Conservation (phyloP, 2,888 invertebrate species). For the Tillus elongatus region DNA sequence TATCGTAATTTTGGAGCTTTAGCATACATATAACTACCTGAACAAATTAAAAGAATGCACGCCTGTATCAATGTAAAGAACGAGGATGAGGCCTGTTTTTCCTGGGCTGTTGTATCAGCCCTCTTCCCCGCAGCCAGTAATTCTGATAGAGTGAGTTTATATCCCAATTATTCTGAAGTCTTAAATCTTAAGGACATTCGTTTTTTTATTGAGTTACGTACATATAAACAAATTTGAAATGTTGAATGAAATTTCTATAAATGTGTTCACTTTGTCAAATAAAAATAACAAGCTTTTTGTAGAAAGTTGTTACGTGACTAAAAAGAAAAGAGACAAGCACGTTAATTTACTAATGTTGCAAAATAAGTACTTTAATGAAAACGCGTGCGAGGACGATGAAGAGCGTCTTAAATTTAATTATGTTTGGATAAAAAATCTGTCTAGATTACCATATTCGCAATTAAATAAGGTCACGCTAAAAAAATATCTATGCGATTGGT, state of each 20-base stretch:
- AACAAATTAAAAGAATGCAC: slow-evolving; percentile 15
- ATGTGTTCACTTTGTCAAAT: slow-evolving; percentile 11
- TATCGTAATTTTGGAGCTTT: slow-evolving; percentile 12
- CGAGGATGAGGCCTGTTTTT: slow-evolving; percentile 21
- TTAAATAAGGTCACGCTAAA: background rate
- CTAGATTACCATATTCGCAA: slow-evolving; percentile 1
- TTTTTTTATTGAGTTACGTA: slow-evolving; percentile 9
- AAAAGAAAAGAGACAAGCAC: slow-evolving; percentile 8
- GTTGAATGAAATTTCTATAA: slow-evolving; percentile 12
- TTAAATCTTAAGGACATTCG: slow-evolving; percentile 5
- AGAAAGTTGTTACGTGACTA: background rate
- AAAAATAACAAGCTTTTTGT: background rate
- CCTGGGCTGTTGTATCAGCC: slow-evolving; percentile 16
- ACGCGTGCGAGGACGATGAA: slow-evolving; percentile 7
- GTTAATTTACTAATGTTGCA: slow-evolving; percentile 12
- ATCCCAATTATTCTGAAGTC: slow-evolving; percentile 6
- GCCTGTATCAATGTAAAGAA: slow-evolving; percentile 21
- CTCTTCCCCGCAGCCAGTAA: background rate
- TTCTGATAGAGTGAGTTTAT: background rate
- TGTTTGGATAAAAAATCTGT: slow-evolving; percentile 9
- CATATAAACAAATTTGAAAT: slow-evolving; percentile 12
- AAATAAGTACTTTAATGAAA: slow-evolving; percentile 10
- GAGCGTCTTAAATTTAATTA: slow-evolving; percentile 11
- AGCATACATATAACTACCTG: slow-evolving; percentile 17
- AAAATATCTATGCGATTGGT: slow-evolving; percentile 13